phyloP scores from a whole-genome alignment of 2,888 invertebrate species.

The Pseudococcus jackbeardsleyi region DNA sequence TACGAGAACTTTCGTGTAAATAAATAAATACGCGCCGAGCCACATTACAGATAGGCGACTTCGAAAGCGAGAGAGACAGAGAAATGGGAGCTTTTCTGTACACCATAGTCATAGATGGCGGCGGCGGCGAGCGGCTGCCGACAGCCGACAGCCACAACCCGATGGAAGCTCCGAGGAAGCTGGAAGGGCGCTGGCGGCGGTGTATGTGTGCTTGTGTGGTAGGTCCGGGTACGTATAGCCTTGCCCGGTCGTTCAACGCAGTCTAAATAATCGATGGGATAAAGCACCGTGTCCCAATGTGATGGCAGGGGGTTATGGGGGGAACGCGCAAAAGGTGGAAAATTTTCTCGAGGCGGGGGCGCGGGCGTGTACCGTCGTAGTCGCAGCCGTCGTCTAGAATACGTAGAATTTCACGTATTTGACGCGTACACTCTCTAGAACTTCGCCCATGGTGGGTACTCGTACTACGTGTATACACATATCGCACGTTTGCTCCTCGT shows the following conservation, averaged over 20 bases:
- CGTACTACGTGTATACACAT: not conserved
- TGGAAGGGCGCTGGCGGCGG: conserved; percentile 13
- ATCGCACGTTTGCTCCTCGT: not conserved
- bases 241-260: conserved; percentile 63
- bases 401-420: conserved; percentile 21
- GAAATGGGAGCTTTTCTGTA: not conserved
- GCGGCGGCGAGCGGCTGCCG: not conserved
- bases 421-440: not conserved
- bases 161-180: not conserved
- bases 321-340: conserved; percentile 33
- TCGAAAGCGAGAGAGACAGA: not conserved
- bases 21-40: conserved; percentile 20
- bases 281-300: conserved; percentile 39
- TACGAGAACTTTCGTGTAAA: not conserved
- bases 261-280: conserved; percentile 62
- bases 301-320: not conserved
- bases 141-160: not conserved
- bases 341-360: conserved; percentile 40
- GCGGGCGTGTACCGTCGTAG: not conserved
- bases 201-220: conserved; percentile 48
- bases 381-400: not conserved
- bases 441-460: not conserved
- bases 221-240: conserved; percentile 59
- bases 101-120: not conserved
- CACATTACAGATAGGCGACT: not conserved